Evolutionary conservation across 2,797 vertebrate species (phyloP), one percentile per base, ranked within the genome.

Genomic region (Dendrocincla tyrannina): DNA sequence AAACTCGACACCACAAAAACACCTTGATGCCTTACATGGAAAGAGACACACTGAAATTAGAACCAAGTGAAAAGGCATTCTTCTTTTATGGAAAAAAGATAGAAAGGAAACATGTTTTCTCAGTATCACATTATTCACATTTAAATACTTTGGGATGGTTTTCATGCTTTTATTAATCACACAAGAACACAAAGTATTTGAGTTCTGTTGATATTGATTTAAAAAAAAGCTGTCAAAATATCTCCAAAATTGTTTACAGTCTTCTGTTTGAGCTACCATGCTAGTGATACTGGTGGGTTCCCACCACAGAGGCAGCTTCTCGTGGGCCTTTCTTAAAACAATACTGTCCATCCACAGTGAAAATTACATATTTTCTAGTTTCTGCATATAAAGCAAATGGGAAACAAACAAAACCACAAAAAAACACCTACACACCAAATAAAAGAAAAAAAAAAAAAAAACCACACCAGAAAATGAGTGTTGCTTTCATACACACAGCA

Each of bases 1-100:
- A 25, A 11, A 11, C 1, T 0, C 3, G 8, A n/a, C 14, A 25
- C 3, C 7, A 17, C 2, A 53, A 55, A 67, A 28, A 6, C 27
- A 18, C 2, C 7, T 9, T 28, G 47, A 35, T 2, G 66, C 10
- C 53, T 86, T 47, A 28, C 35, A 87, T 66, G 27, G 6, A 64
- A 56, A 74, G 17, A 64, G 20, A 68, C 2, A 27, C 5, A 33
- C 5, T 52, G 23, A 69, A 39, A 4, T 30, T 53, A 46, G 10
- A 80, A n/a, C 2, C 5, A 17, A 74, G 15, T 37, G 50, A 75
- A 78, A 82, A 72, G 4, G 2, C 4, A 39, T 18, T 32, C 4
- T 17, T 58, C 14, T 60, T 55, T n/a, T 35, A 7, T 7, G 8
- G 47, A 16, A 55, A 62, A 58, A 69, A 52, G 7, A 37, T 2